Conservation (phyloP, 2,113 vertebrate genomes). For the Platysteira castanea region DNA sequence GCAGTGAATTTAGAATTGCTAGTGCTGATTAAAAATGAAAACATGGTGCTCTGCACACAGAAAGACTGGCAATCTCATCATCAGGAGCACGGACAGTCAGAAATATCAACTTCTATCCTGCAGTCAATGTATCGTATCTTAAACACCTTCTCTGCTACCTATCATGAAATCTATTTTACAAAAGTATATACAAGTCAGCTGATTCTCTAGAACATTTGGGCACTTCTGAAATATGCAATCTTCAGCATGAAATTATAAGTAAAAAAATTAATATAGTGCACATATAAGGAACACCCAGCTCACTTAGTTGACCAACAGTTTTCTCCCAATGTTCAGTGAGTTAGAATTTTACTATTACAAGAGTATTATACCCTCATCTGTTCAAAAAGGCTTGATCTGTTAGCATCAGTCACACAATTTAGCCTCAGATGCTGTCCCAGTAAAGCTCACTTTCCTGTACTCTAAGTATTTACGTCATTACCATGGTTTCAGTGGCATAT, state of each 20-base stretch:
- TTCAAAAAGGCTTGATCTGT: not conserved
- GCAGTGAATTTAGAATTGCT: not conserved
- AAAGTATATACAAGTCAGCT: not conserved
- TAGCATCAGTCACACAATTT: not conserved
- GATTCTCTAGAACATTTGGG: not conserved
- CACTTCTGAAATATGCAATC: not conserved
- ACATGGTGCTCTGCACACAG: not conserved
- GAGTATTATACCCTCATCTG: not conserved
- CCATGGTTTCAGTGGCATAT: not conserved
- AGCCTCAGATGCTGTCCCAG: not conserved
- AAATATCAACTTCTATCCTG: not conserved
- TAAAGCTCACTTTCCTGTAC: not conserved
- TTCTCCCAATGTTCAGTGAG: not conserved
- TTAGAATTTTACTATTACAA: not conserved
- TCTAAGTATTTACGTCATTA: not conserved
- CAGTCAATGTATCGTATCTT: not conserved
- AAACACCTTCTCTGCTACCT: not conserved
- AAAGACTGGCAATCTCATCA: not conserved
- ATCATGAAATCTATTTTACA: not conserved
- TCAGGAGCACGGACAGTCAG: not conserved
- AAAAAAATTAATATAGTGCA: not conserved
- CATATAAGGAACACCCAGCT: not conserved
- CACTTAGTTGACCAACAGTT: not conserved
- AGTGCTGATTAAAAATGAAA: not conserved
- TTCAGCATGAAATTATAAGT: not conserved